Base-by-base conservation (phyloP, 2,797 vertebrate genomes). In the Chloroceryle inda region DNA sequence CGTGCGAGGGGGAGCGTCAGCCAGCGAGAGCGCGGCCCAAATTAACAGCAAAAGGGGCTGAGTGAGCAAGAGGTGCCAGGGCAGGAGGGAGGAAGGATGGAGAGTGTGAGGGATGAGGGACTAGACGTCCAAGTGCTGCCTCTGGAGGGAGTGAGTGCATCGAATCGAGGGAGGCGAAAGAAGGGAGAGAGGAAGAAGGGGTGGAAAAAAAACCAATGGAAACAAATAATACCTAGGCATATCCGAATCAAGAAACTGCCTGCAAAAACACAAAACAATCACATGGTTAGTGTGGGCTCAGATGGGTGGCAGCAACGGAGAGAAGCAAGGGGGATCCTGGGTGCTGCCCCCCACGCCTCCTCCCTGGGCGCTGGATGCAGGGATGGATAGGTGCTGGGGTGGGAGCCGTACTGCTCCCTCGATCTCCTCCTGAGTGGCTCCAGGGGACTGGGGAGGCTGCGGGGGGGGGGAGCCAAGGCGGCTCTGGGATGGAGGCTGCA, bases 161-260 rank as follows among this genome's bases (percentile, higher is more conserved):
- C 8, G 26, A 73, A 85, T 92, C 42, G 8, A 75, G n/a, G 37
- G 64, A 64, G 29, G 37, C 92, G 86, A 92, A 95, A 93, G 85
- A 87, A 90, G 94, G 95, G 62, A 96, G 78, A 94, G 92, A 96
- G 90, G 97, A 94, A 97, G 82, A 97, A 92, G 23, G 16, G 74
- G 79, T 90, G 84, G 88, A 97, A 94, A 96, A 97, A 98, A 97
- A 95, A 83, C 55, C 95, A 97, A 85, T 94, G 97, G 97, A 97
- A 97, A 98, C 97, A 97, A 97, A 98, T 98, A 98, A 98, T 99
- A 99, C 99, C 99, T 99, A 99, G 99, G 99, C 98, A 99, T 99
- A 99, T 99, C 99, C 98, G 99, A 99, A 99, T 99, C 99, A 99
- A 99, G 99, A 99, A 99, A 99, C 99, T 99, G 99, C 99, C 99